These are phyloP conservation scores for Caenorhabditis uteleia DNA, from an alignment of 2,888 invertebrate genomes.

Conservation along the genomic window DNA sequence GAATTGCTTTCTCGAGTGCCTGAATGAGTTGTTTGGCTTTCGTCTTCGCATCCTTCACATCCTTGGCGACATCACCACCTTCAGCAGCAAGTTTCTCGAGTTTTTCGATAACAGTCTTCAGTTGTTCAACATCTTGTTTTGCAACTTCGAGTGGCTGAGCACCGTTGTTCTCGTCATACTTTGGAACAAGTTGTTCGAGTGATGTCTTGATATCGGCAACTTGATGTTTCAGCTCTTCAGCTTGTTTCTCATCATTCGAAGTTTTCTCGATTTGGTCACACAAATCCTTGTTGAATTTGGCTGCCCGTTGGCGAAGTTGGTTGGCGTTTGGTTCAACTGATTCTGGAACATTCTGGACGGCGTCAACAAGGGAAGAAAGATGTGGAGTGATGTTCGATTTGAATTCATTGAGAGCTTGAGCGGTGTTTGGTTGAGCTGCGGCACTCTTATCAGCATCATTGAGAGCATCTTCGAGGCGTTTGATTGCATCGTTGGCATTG, in stretches of 20 bases:
- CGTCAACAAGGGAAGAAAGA: slow-evolving; percentile 1
- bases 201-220: slow-evolving; percentile 3
- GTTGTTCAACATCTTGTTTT: slow-evolving; percentile 15
- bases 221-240: slow-evolving; percentile 15
- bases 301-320: slow-evolving; percentile 8
- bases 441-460: slow-evolving; percentile 16
- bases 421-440: slow-evolving; percentile 9
- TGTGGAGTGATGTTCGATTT: slow-evolving; percentile 14
- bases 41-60: slow-evolving; percentile 37
- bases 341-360: neutral
- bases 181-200: slow-evolving; percentile 15
- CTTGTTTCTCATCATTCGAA: slow-evolving; percentile 9
- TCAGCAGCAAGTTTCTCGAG: slow-evolving; percentile 18
- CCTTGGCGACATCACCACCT: slow-evolving; percentile 26
- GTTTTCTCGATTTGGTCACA: slow-evolving; percentile 7
- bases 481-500: slow-evolving; percentile 10
- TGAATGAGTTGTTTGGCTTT: slow-evolving; percentile 35
- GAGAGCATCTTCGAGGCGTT: slow-evolving; percentile 21
- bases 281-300: slow-evolving; percentile 10
- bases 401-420: slow-evolving; percentile 16
- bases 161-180: too few relatives aligned
- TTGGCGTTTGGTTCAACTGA: slow-evolving; percentile 4
- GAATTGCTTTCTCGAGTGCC: slow-evolving; percentile 36
- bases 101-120: slow-evolving; percentile 13
- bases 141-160: slow-evolving; percentile 28